A percentile compares a stretch with the other conserved stretches of the same genome.
phyloP scores from a whole-genome alignment of 2,888 invertebrate species.

The Phalera bucephala region DNA sequence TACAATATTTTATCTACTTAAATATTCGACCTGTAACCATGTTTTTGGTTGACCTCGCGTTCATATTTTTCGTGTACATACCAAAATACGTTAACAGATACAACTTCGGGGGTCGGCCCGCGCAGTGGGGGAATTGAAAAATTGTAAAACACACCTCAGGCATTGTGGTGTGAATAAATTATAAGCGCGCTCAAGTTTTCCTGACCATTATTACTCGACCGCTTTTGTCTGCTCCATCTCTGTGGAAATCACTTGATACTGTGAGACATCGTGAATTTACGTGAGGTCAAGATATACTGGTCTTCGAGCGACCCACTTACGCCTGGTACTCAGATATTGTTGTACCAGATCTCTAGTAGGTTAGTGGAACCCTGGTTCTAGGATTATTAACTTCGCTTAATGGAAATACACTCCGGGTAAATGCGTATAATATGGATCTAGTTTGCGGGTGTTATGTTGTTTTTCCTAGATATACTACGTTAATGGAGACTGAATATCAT shows the following conservation, averaged over 20 bases:
- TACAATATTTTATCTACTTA: conserved; percentile 19
- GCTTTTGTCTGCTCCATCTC: conserved; percentile 36
- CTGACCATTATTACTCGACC: conserved; percentile 44
- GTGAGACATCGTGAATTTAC: conserved; percentile 48
- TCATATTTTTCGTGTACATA: conserved; percentile 37
- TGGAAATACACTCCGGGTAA: conserved; percentile 30
- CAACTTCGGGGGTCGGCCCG: conserved; percentile 33
- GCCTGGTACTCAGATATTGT: conserved; percentile 64
- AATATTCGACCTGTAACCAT: conserved; percentile 32
- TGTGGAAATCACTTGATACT: conserved; percentile 30
- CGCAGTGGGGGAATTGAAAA: conserved; percentile 54
- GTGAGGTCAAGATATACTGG: conserved; percentile 50
- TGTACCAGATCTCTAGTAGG: conserved; percentile 64
- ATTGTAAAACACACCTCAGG: conserved; percentile 63
- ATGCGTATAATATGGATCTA: conserved; percentile 10
- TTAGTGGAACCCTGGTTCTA: conserved; percentile 55
- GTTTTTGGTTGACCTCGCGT: conserved; percentile 35
- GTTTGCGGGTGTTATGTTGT: conserved; percentile 9
- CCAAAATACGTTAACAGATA: conserved; percentile 39
- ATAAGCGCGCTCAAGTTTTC: conserved; percentile 65
- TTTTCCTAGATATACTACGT: conserved; percentile 3
- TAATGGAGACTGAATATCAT: no score
- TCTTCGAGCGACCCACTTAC: conserved; percentile 63
- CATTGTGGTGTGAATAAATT: conserved; percentile 75
- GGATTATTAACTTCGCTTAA: conserved; percentile 57